phyloP scores from a whole-genome alignment of 2,888 invertebrate species.

The Therioaphis trifolii region DNA sequence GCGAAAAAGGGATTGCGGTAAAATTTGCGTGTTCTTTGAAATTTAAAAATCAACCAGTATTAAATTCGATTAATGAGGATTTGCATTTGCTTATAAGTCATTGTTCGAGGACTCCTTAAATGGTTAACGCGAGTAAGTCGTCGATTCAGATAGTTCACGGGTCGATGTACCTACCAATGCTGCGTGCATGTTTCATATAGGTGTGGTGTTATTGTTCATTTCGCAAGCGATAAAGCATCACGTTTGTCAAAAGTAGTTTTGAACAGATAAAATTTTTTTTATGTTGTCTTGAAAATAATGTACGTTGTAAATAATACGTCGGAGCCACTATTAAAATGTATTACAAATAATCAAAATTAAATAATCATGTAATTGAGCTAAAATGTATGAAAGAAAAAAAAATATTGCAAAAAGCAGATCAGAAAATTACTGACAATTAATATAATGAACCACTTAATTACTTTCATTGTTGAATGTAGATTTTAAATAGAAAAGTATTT shows the following conservation, averaged over 20 bases:
- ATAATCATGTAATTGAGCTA: too few relatives aligned
- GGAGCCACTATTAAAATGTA: background rate
- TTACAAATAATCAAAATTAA: too few relatives aligned
- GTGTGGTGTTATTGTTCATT: constrained; percentile 17
- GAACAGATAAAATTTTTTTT: background rate
- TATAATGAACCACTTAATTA: too few relatives aligned
- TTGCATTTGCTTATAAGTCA: background rate
- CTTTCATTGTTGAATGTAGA: too few relatives aligned
- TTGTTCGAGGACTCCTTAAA: background rate
- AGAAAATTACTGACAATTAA: too few relatives aligned
- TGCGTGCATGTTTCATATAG: background rate
- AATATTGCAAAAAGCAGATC: too few relatives aligned
- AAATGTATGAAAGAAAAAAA: too few relatives aligned
- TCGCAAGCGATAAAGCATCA: background rate
- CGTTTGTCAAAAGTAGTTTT: background rate
- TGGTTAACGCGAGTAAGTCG: background rate
- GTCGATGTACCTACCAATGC: constrained; percentile 7
- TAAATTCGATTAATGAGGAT: too few relatives aligned
- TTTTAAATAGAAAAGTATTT: too few relatives aligned
- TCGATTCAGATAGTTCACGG: constrained; percentile 6
- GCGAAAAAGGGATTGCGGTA: background rate
- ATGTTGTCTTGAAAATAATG: background rate
- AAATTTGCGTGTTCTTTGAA: background rate
- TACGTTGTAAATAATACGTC: too few relatives aligned
- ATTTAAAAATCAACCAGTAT: too few relatives aligned